Evolutionary conservation across 1,140 invertebrate species (phyloP).

Genomic region (Drosophila erecta): DNA sequence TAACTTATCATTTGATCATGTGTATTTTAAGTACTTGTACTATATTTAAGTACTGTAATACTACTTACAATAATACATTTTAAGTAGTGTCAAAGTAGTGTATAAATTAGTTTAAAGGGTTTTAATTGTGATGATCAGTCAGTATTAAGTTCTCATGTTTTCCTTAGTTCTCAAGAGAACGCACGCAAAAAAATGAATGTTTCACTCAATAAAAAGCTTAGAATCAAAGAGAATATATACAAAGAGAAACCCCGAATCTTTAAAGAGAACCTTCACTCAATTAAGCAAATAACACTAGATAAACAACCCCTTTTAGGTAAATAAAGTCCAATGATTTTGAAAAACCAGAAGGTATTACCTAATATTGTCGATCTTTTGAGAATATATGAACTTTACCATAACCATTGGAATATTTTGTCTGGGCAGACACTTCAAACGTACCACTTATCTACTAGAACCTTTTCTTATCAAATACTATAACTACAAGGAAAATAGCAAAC

Average conservation of each 20-base stretch:
- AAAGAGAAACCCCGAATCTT: no score
- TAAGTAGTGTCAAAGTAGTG: no score
- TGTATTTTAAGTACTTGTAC: no score
- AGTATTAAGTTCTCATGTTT: conserved; percentile 3
- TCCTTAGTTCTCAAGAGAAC: neutral
- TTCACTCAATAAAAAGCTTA: conserved; percentile 6
- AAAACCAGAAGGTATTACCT: neutral
- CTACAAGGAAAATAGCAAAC: neutral
- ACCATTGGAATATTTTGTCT: no score
- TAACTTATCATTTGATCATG: no score
- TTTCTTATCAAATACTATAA: conserved; percentile 26
- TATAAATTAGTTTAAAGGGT: no score
- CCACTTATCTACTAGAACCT: neutral
- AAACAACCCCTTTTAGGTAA: no score
- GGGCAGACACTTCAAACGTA: neutral
- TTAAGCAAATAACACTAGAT: neutral
- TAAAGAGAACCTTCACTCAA: neutral
- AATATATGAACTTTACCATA: no score
- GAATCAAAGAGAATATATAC: neutral
- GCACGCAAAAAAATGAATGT: neutral
- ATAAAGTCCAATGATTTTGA: no score
- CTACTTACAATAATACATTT: no score
- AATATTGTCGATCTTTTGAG: no score
- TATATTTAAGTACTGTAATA: no score
- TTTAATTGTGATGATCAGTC: conserved; percentile 14